phyloP scores from a whole-genome alignment of 2,113 vertebrate genomes.

The Salvelinus sp. region DNA sequence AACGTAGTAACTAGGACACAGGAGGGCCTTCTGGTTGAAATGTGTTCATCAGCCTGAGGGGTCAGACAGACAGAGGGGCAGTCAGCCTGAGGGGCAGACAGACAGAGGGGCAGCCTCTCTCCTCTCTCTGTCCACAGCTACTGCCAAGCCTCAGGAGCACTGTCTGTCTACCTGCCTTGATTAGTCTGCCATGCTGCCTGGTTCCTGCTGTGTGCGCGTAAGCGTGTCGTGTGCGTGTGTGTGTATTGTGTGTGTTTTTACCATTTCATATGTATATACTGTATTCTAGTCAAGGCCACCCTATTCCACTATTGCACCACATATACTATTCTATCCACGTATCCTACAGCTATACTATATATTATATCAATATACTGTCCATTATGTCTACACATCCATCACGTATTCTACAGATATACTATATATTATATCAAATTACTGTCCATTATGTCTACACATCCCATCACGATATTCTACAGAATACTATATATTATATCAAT shows the following conservation, averaged over 20 bases:
- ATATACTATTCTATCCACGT: conserved; percentile 14
- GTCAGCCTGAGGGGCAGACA: not conserved
- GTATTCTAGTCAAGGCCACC: too few species aligned
- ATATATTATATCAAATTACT: too few species aligned
- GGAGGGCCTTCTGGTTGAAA: too few species aligned
- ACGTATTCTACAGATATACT: not conserved
- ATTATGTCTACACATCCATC: not conserved
- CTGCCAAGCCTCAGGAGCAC: too few species aligned
- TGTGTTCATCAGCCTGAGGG: too few species aligned
- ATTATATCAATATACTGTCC: not conserved
- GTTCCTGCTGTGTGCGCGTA: conserved; percentile 12
- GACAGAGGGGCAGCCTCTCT: conserved; percentile 36
- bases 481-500: not conserved
- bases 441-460: too few species aligned
- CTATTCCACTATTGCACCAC: too few species aligned
- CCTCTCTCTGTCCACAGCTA: too few species aligned
- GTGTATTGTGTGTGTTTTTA: not conserved
- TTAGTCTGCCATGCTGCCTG: too few species aligned
- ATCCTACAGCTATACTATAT: not conserved
- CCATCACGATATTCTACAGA: not conserved
- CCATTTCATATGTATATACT: not conserved
- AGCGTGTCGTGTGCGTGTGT: not conserved
- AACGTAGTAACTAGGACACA: too few species aligned
- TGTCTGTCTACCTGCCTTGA: too few species aligned
- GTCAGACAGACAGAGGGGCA: too few species aligned